Conservation (phyloP, 2,797 vertebrate genomes). For the Rallus crepitans region DNA sequence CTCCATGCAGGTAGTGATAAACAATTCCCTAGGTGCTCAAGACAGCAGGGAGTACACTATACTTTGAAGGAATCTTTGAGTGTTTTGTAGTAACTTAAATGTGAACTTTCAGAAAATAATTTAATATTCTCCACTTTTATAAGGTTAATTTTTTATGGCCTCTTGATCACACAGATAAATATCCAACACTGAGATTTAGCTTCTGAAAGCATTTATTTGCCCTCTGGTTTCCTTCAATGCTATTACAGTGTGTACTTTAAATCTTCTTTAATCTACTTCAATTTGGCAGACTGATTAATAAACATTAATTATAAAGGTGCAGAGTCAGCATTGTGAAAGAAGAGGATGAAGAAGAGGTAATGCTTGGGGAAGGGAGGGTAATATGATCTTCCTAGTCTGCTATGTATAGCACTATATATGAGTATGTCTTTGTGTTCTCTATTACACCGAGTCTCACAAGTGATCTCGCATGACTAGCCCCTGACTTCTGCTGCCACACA, state of each 20-base stretch:
- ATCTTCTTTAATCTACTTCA: conserved; percentile 45
- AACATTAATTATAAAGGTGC: conserved; percentile 54
- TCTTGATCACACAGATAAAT: conserved; percentile 18
- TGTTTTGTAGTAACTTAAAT: not conserved
- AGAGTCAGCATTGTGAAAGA: not conserved
- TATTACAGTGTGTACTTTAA: conserved; percentile 28
- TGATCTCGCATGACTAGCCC: not conserved
- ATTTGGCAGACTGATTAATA: conserved; percentile 31
- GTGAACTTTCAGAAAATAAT: conserved; percentile 15
- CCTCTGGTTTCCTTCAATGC: not conserved
- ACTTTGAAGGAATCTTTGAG: not conserved
- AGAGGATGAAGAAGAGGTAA: not conserved
- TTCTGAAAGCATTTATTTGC: conserved; percentile 20
- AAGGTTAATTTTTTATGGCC: not conserved
- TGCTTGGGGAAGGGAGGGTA: not conserved
- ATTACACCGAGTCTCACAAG: not conserved
- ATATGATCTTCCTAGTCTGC: not conserved
- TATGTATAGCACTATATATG: not conserved
- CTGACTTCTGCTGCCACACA: not conserved
- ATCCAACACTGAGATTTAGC: not conserved
- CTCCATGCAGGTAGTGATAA: not conserved
- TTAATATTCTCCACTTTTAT: not conserved
- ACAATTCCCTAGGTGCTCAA: not conserved
- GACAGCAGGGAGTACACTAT: not conserved
- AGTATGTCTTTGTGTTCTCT: not conserved